Evolutionary conservation across 2,888 invertebrate species (phyloP), one percentile per base, ranked within the genome.

Genomic region (Scaeva pyrastri): DNA sequence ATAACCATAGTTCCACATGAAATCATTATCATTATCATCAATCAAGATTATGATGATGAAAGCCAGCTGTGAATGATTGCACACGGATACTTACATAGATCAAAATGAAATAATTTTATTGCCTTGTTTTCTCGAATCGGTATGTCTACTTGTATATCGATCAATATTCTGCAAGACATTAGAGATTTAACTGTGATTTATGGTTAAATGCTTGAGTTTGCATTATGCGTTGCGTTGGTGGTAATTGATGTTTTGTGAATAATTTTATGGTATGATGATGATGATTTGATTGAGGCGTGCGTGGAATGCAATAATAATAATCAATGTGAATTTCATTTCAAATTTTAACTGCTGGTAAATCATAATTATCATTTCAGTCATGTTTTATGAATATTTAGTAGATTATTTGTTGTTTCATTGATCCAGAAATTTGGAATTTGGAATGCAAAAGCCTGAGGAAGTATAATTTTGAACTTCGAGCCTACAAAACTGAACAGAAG

Each of bases 21-120:
- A 62, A 58, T 70, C 50, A 71, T 55, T 75, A 75, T 84, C 71
- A 79, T 79, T 66, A 79, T 79, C 66, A 84, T 84, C 74, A 84
- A 84, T 84, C 84, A 84, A 23, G 64, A 74, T 83, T 78, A 70
- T 78, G 43, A 50, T 45, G 45, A 70, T 78, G 68, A 43, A 45
- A 71, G 23, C 64, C 78, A 58, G 43, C 36, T 70, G 64, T 71
- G 62, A 55, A 55, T 68, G 66, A 4, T 31, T 5, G 2, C 31
- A 5, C 10, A 14, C 2, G n/a, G 8, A 14, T 52, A 45, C 45
- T 60, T 60, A 45, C 45, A 41, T 60, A 41, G 21, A 41, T 60
- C 1, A 21, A 14, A 14, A 14, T 66, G 16, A 14, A 64, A 45
- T 16, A 14, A 12, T 64, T 64, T 31, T 16, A 64, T 26, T 64